phyloP scores from a whole-genome alignment of 2,888 invertebrate genomes.

The Hybos culiciformis region DNA sequence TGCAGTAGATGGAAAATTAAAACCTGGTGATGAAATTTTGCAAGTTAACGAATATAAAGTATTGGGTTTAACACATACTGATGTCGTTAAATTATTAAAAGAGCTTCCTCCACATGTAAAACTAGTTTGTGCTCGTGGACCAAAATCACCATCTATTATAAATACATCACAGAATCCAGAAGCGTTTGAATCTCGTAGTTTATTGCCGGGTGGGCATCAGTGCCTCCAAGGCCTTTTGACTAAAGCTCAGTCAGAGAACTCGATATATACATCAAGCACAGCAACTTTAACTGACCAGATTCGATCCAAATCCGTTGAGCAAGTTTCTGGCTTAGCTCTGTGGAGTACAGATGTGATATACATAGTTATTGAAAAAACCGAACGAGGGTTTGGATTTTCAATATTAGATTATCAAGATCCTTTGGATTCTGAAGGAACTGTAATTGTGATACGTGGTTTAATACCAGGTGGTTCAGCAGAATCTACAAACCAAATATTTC shows the following conservation, averaged over 20 bases:
- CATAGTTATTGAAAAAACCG: slow-evolving; percentile 83
- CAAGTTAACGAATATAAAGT: slow-evolving; percentile 90
- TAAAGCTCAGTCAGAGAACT: slow-evolving; percentile 92
- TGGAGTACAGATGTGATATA: slow-evolving; percentile 92
- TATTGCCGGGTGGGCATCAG: slow-evolving; percentile 74
- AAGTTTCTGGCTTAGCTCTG: slow-evolving; percentile 87
- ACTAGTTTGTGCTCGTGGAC: slow-evolving; percentile 75
- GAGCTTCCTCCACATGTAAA: slow-evolving; percentile 82
- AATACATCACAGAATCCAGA: slow-evolving; percentile 66
- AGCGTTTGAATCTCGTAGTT: slow-evolving; percentile 67
- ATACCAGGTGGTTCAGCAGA: slow-evolving; percentile 98
- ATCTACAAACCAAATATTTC: slow-evolving; percentile 83
- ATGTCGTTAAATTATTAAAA: slow-evolving; percentile 90
- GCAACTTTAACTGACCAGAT: slow-evolving; percentile 62
- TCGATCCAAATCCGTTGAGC: slow-evolving; percentile 87
- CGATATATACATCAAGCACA: slow-evolving; percentile 75
- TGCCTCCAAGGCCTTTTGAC: slow-evolving; percentile 69
- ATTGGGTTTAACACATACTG: slow-evolving; percentile 87
- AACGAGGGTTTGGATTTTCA: slow-evolving; percentile 94
- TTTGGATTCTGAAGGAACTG: slow-evolving; percentile 84
- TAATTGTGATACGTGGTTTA: slow-evolving; percentile 91
- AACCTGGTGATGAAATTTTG: slow-evolving; percentile 89
- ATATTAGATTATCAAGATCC: slow-evolving; percentile 98
- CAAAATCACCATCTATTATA: slow-evolving; percentile 47
- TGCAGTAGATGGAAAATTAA: slow-evolving; percentile 76